phyloP scores from a whole-genome alignment of 2,888 invertebrate species.

The Notodonta dromedarius region DNA sequence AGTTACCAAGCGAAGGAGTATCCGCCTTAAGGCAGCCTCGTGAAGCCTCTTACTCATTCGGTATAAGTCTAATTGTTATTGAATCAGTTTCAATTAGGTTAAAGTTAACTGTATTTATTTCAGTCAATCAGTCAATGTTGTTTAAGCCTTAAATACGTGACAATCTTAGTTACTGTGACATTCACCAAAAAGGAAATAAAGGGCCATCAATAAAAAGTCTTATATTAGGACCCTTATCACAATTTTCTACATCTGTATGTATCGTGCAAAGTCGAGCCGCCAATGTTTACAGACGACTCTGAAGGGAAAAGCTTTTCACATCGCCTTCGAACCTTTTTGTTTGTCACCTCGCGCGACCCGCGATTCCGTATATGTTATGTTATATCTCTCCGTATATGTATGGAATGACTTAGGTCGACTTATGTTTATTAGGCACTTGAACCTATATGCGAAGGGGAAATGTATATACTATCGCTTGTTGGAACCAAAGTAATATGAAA shows the following conservation, averaged over 20 bases:
- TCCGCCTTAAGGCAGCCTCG: too few species aligned
- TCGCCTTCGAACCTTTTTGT: conserved; percentile 63
- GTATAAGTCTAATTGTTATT: too few species aligned
- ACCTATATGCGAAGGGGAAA: background rate
- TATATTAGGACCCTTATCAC: conserved; percentile 2
- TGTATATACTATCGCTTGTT: too few species aligned
- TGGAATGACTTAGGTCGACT: background rate
- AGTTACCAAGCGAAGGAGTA: too few species aligned
- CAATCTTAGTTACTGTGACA: too few species aligned
- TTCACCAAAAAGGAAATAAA: too few species aligned
- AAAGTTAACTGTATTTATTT: too few species aligned
- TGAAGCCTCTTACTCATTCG: too few species aligned
- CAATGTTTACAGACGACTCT: conserved; percentile 68
- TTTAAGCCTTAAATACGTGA: too few species aligned
- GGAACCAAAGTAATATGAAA: too few species aligned
- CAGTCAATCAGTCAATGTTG: too few species aligned
- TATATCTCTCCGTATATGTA: conserved; percentile 32
- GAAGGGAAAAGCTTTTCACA: conserved; percentile 64
- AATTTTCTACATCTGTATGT: conserved; percentile 30
- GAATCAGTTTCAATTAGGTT: too few species aligned
- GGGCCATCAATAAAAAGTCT: background rate
- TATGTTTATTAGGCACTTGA: background rate
- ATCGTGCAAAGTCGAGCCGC: conserved; percentile 49
- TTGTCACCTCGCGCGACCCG: conserved; percentile 53
- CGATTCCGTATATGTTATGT: conserved; percentile 44